Conservation (phyloP, 2,797 vertebrate species). For the Sebastes oblongus region DNA sequence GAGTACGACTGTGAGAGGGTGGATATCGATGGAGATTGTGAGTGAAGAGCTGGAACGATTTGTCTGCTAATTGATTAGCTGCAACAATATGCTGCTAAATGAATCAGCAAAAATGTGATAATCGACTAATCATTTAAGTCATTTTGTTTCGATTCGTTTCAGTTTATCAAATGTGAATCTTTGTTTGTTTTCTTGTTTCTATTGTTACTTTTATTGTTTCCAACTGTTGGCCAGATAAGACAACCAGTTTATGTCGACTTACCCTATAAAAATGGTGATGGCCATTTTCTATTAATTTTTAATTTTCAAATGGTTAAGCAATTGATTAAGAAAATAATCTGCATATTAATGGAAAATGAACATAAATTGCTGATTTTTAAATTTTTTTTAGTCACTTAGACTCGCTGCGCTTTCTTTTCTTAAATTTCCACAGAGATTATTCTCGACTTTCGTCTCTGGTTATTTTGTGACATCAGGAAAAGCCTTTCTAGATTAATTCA, state of each 20-base stretch:
- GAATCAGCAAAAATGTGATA: not conserved
- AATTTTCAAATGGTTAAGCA: not conserved
- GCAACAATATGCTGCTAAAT: too few relatives aligned
- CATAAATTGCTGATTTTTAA: too few relatives aligned
- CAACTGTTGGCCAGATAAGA: not conserved
- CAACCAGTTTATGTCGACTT: not conserved
- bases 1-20: conserved; percentile 89
- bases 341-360: not conserved
- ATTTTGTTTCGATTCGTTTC: not conserved
- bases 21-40: conserved; percentile 90
- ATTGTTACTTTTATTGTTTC: not conserved
- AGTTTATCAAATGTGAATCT: not conserved
- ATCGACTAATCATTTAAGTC: not conserved
- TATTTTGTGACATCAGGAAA: not conserved
- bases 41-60: conserved; percentile 9
- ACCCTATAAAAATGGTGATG: not conserved
- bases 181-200: not conserved
- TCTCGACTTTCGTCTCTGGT: not conserved
- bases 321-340: not conserved
- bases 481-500: not conserved
- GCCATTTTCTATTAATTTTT: not conserved
- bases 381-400: not conserved
- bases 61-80: not conserved
- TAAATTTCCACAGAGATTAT: not conserved
- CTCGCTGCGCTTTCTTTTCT: not conserved